phyloP scores from a whole-genome alignment of 2,888 invertebrate genomes.

The Spisula subtruncata region DNA sequence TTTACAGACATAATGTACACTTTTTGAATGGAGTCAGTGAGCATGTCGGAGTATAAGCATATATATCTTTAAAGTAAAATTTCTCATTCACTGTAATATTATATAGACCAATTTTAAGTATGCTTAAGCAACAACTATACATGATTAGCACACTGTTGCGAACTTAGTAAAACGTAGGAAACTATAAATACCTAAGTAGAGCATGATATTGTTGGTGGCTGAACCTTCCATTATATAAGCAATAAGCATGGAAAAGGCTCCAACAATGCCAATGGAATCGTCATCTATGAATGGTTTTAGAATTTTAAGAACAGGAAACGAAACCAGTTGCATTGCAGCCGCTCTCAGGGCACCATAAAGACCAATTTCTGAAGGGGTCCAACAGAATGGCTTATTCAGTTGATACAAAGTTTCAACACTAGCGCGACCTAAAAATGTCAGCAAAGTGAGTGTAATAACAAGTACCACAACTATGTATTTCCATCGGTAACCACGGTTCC shows the following conservation, averaged over 20 bases:
- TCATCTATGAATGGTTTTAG: conserved; percentile 20
- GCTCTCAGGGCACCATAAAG: conserved; percentile 10
- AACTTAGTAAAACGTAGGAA: no score
- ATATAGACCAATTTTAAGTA: no score
- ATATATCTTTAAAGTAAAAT: no score
- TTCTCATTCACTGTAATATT: no score
- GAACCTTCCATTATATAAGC: conserved; percentile 23
- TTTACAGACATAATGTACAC: no score
- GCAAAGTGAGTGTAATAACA: conserved; percentile 13
- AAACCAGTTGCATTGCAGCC: neutral
- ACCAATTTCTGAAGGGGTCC: conserved; percentile 34
- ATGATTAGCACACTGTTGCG: no score
- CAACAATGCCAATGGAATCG: conserved; percentile 35
- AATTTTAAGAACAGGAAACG: neutral
- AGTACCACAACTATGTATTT: conserved; percentile 4
- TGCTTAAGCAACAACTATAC: no score
- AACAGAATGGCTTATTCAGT: conserved; percentile 36
- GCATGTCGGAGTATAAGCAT: no score
- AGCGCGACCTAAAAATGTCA: neutral
- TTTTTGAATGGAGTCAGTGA: no score
- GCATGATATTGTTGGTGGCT: conserved; percentile 1
- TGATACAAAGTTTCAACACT: conserved; percentile 35
- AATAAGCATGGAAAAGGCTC: neutral
- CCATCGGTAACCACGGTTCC: conserved; percentile 20
- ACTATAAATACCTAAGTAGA: conserved; percentile 35